Percentiles rank a stretch among this genome's conserved stretches.
These are phyloP conservation scores for Temnothorax ravouxi DNA, from an alignment of 2,888 invertebrate species.

Conservation along the genomic window DNA sequence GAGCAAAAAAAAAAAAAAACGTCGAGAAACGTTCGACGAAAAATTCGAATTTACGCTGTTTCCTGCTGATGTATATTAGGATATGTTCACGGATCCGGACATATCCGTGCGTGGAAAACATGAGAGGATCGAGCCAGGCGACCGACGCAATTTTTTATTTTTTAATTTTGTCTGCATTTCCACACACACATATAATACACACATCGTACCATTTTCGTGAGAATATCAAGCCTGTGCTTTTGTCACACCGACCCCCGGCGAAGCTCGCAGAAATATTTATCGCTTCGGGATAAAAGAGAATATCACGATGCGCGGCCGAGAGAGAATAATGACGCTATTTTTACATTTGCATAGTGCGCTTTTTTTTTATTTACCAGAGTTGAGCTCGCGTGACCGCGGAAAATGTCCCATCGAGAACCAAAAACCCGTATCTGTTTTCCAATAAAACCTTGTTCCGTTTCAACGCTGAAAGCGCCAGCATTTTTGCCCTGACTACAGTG, in stretches of 20 bases:
- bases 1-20: background rate
- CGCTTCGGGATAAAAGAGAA: slow-evolving; percentile 37
- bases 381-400: background rate
- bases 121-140: slow-evolving; percentile 28
- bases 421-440: slow-evolving; percentile 10
- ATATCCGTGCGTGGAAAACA: slow-evolving; percentile 21
- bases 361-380: slow-evolving; percentile 67
- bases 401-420: background rate
- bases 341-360: slow-evolving; percentile 62
- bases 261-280: slow-evolving; percentile 60
- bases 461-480: background rate
- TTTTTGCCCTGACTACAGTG: background rate
- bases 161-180: slow-evolving; percentile 35
- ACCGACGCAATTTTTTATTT: slow-evolving; percentile 42
- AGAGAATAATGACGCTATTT: slow-evolving; percentile 62
- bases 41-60: slow-evolving; percentile 25
- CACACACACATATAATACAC: background rate
- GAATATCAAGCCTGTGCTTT: slow-evolving; percentile 44
- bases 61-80: slow-evolving; percentile 30
- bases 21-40: background rate
- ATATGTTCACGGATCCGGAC: background rate
- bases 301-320: slow-evolving; percentile 33
- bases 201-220: slow-evolving; percentile 22
- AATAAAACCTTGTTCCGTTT: slow-evolving; percentile 22
- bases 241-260: slow-evolving; percentile 15